phyloP scores from a whole-genome alignment of 1,140 invertebrate species.

The Pseudomyrmex flavicornis region DNA sequence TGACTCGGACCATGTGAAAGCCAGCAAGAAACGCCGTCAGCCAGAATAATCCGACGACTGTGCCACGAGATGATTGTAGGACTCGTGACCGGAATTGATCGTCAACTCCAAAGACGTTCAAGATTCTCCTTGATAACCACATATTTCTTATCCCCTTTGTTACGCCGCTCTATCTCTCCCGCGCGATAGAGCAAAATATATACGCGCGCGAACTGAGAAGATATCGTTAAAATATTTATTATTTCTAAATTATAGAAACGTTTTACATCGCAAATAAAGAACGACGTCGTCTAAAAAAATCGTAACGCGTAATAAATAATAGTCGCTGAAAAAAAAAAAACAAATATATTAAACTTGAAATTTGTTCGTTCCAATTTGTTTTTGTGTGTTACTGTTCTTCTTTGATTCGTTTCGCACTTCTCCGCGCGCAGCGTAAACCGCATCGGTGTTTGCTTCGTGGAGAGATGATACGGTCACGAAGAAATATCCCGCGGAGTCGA shows the following conservation, averaged over 20 bases:
- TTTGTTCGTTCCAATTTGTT: neutral
- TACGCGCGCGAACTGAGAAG: neutral
- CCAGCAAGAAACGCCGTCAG: slow-evolving; percentile 65
- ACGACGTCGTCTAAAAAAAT: too few relatives aligned
- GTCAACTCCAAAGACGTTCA: slow-evolving; percentile 30
- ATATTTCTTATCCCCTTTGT: slow-evolving; percentile 36
- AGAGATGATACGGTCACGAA: slow-evolving; percentile 1
- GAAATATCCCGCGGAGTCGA: slow-evolving; percentile 41
- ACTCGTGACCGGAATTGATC: slow-evolving; percentile 68
- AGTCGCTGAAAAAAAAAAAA: neutral
- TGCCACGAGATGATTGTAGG: slow-evolving; percentile 67
- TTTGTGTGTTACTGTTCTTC: neutral
- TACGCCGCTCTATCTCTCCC: neutral
- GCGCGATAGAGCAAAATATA: slow-evolving; percentile 13
- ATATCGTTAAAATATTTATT: slow-evolving; percentile 31
- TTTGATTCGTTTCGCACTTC: neutral
- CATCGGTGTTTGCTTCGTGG: slow-evolving; percentile 27
- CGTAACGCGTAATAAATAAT: neutral
- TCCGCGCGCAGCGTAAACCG: slow-evolving; percentile 9
- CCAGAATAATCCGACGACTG: slow-evolving; percentile 66
- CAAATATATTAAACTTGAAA: neutral
- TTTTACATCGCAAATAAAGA: neutral
- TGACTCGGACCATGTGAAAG: slow-evolving; percentile 42
- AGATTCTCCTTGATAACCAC: slow-evolving; percentile 35
- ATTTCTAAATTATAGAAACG: slow-evolving; percentile 8